Conservation (phyloP, 2,113 vertebrate genomes). For the Thamnaconus septentrionalis region DNA sequence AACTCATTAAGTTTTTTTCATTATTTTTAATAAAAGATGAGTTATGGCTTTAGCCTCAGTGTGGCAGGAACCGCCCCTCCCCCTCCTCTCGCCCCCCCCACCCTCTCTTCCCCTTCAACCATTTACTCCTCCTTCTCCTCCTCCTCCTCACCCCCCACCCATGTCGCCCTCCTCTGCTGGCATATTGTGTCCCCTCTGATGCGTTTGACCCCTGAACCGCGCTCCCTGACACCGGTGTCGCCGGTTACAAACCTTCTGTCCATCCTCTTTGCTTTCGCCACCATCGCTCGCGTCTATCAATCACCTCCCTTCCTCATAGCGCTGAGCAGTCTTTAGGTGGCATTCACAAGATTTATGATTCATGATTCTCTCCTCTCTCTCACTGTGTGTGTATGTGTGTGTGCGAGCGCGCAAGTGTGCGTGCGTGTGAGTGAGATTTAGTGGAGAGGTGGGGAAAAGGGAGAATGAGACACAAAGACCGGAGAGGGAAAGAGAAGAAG, state of each 20-base stretch:
- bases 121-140: slow-evolving; percentile 23
- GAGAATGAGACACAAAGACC: slow-evolving; percentile 16
- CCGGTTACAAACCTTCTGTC: slow-evolving; percentile 64
- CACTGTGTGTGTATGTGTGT: slow-evolving; percentile 22
- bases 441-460: slow-evolving; percentile 19
- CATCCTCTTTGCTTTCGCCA: slow-evolving; percentile 58
- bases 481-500: slow-evolving; percentile 18
- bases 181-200: slow-evolving; percentile 63
- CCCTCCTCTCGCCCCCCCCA: slow-evolving; percentile 16
- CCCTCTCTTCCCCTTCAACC: slow-evolving; percentile 23
- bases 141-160: slow-evolving; percentile 6
- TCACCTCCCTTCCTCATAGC: slow-evolving; percentile 68
- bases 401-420: neutral
- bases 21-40: slow-evolving; percentile 81
- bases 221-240: slow-evolving; percentile 50
- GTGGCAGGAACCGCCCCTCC: slow-evolving; percentile 57
- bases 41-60: slow-evolving; percentile 77
- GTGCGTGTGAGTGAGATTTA: slow-evolving; percentile 1
- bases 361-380: slow-evolving; percentile 50
- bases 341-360: slow-evolving; percentile 77
- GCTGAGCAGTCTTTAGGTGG: slow-evolving; percentile 70
- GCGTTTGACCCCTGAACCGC: slow-evolving; percentile 65
- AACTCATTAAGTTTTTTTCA: slow-evolving; percentile 79
- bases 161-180: slow-evolving; percentile 38
- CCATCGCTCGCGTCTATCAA: slow-evolving; percentile 60